Conservation (phyloP, 2,888 invertebrate genomes). For the Chesias legatella region DNA sequence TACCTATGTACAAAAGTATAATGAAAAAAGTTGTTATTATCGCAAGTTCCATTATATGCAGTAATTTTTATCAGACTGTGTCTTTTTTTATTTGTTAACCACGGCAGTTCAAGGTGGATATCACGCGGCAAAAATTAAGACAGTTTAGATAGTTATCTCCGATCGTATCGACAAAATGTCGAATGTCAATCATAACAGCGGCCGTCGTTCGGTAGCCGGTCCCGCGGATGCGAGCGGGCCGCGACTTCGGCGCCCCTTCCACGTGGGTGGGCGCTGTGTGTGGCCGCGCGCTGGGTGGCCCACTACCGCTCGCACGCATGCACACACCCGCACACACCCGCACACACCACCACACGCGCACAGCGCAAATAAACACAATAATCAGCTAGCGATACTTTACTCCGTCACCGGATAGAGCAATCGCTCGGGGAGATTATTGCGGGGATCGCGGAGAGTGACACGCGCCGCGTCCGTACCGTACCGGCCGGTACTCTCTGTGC, state of each 20-base stretch:
- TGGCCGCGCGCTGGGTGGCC: conserved; percentile 78
- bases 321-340: conserved; percentile 60
- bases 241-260: conserved; percentile 64
- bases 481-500: too few relatives aligned
- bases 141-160: conserved; percentile 11
- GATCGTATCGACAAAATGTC: conserved; percentile 40
- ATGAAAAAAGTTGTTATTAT: too few relatives aligned
- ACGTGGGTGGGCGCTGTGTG: conserved; percentile 78
- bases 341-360: conserved; percentile 62
- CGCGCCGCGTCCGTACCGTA: conserved; percentile 38
- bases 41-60: too few relatives aligned
- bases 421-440: conserved; percentile 67
- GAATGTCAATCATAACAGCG: conserved; percentile 58
- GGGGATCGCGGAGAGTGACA: conserved; percentile 63
- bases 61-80: too few relatives aligned
- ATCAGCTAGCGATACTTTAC: conserved; percentile 78
- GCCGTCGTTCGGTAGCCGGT: conserved; percentile 25
- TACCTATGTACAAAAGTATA: too few relatives aligned
- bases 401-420: conserved; percentile 78
- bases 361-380: conserved; percentile 78
- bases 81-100: too few relatives aligned
- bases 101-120: too few relatives aligned
- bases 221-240: conserved; percentile 49
- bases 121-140: conserved; percentile 5
- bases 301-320: conserved; percentile 63